Base-by-base conservation (phyloP, 1,140 invertebrate species). In the Drosophila tropicalis region DNA sequence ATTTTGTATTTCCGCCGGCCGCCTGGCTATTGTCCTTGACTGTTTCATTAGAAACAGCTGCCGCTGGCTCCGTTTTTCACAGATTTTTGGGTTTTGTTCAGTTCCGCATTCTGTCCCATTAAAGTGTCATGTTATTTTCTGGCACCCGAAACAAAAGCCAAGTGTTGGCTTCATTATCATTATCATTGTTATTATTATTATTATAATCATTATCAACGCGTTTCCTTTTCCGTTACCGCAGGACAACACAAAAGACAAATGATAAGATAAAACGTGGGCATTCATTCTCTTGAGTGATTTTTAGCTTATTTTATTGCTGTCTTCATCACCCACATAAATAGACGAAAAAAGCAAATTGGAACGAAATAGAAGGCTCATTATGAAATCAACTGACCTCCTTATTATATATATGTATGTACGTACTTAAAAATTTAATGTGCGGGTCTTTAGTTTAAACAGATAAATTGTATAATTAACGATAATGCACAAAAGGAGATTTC, bases 21-120 rank as follows among this genome's bases (percentile, higher is more conserved):
- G 69, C 65, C 29, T 25, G 55, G 61, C 77, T 78, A 90, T 89
- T 89, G 84, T 89, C 84, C 84, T 89, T 89, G 84, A 89, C 84
- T 85, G 85, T 89, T 89, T 89, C 84, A 89, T 89, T 89, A 89
- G 89, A 51, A 81, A 90, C 84, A 89, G 84, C 84, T 90, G 84
- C 69, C 70, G 47, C 41, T 60, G 12, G 57, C 19, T 29, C 25
- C 66, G 55, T 40, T 74, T 79, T 84, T 84, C 76, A 73, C 77
- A 80, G 77, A 84, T 89, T 87, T 87, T 74, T 74, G 80, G 80
- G 87, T 89, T 84, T 89, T 89, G 84, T 90, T 89, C 84, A 89
- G 85, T 89, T 82, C 84, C 84, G 84, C 84, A 81, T 84, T 84
- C 10, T 84, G 82, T 76, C 81, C 85, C 81, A 89, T 89, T 89